Base-by-base conservation (phyloP, 2,888 invertebrate species). In the Patella pellucida region DNA sequence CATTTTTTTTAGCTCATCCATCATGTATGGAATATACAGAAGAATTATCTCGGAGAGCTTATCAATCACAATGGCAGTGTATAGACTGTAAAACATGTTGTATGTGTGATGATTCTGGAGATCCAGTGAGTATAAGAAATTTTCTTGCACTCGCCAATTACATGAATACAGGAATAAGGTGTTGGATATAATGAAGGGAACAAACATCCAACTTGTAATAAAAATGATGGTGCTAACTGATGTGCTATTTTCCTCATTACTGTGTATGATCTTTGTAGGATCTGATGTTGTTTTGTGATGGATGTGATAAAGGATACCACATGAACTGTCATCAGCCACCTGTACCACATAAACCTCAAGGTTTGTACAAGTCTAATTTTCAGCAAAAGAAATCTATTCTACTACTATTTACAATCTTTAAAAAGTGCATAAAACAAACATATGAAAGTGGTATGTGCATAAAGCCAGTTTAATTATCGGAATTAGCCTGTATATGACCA, bases 1-100 rank as follows among this genome's bases (percentile, higher is more conserved):
- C 9, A 41, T 9, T 9, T 41, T n/a, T 19, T 86, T 14, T 85
- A 92, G 92, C 92, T 69, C 92, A 92, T 82, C 92, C 92, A 3
- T 90, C 91, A n/a, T 92, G 92, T 80, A 90, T 92, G 90, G 90
- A 91, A 70, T 92, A 92, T 84, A 90, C 91, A 1, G 87, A 87
- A 52, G 89, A 91, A 52, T 87, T 92, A 77, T 90, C 92, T 1
- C 83, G 79, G 54, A 82, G 91, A 50, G 91, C 92, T 3, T 83
- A 88, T 54, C 83, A 86, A 78, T 88, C 88, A 14, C 89, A 90
- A 3, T 97, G 96, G 96, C 96, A 96, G 85, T 97, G 97, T 89
- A 95, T 95, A 73, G 95, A 95, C 88, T 97, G 97, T 87, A 97
- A 96, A 91, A 95, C 94, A 15, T 97, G 97, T 91, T 94, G 94